Percentiles rank a stretch among this genome's conserved stretches.
phyloP scores from a whole-genome alignment of 2,113 vertebrate genomes.

The Pluvianellus socialis region DNA sequence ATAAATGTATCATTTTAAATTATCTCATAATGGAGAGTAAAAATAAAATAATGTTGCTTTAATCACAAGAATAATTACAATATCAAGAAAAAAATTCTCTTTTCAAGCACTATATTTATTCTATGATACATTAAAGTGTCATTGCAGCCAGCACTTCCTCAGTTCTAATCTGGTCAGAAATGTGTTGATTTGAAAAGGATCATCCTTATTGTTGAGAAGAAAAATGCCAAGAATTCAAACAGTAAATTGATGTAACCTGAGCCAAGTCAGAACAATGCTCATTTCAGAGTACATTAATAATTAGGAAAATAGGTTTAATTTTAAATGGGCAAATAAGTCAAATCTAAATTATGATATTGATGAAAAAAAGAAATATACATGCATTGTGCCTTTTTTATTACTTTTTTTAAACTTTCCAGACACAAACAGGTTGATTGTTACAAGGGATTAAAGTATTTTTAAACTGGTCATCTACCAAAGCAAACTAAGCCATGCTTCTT shows the following conservation, averaged over 20 bases:
- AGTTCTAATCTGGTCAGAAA: background rate
- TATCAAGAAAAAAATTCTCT: background rate
- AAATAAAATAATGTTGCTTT: constrained; percentile 30
- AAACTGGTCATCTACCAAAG: background rate
- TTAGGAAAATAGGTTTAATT: background rate
- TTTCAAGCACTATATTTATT: background rate
- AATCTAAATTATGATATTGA: background rate
- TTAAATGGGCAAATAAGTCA: background rate
- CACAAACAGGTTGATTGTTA: background rate
- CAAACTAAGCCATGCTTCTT: background rate
- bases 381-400: background rate
- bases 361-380: background rate
- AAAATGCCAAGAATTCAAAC: background rate
- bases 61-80: constrained; percentile 18
- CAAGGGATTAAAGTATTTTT: background rate
- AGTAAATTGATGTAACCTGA: background rate
- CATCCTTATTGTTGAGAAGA: background rate
- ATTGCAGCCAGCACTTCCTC: background rate
- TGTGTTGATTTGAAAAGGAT: background rate
- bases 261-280: background rate
- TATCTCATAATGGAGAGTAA: background rate
- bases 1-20: constrained; percentile 28
- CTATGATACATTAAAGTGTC: background rate
- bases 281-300: background rate
- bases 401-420: background rate